Evolutionary conservation across 2,888 invertebrate species (phyloP), one percentile per base, ranked within the genome.

Genomic region (Troides helena): DNA sequence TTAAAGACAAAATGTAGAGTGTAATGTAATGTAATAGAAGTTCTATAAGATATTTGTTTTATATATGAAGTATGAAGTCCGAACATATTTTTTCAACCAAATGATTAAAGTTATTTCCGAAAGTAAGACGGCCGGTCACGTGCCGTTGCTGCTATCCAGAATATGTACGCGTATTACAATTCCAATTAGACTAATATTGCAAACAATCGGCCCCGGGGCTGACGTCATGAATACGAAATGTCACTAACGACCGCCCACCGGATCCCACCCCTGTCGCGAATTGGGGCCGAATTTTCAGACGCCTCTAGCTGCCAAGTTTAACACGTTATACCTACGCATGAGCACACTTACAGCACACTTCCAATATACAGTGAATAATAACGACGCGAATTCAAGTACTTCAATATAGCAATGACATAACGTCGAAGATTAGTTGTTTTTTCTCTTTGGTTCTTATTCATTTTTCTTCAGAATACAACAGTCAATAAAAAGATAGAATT

Each of bases 111-210:
- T 70, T 25, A 14, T 56, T 17, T 18, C 39, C n/a, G 39, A 59
- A n/a, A 50, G 58, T 8, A 25, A 8, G 18, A 62, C 46, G 77
- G 75, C 78, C 76, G 75, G 81, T 78, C 86, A 84, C 85, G 85
- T 86, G 83, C 73, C 68, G 68, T 14, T 70, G 74, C 71, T 72
- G 78, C 77, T 77, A 83, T 81, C 78, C 80, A 76, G 82, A 85
- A 85, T 89, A 85, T 86, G 85, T 88, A 85, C 85, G 78, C 83
- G 86, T 89, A 90, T 92, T 90, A 90, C 91, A 90, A 90, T 92
- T 86, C 85, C 92, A 92, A 92, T 92, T 92, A 92, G 90, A 90
- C 87, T 92, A 90, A 92, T 91, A 92, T 91, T 89, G 91, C 92
- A 92, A 92, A 92, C 92, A 92, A 92, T 91, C 90, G 92, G 88